Percentiles rank a stretch among this genome's conserved stretches.
Conservation (phyloP, 35 echinoderm and acorn worm genomes). For the Apostichopus californicus region DNA sequence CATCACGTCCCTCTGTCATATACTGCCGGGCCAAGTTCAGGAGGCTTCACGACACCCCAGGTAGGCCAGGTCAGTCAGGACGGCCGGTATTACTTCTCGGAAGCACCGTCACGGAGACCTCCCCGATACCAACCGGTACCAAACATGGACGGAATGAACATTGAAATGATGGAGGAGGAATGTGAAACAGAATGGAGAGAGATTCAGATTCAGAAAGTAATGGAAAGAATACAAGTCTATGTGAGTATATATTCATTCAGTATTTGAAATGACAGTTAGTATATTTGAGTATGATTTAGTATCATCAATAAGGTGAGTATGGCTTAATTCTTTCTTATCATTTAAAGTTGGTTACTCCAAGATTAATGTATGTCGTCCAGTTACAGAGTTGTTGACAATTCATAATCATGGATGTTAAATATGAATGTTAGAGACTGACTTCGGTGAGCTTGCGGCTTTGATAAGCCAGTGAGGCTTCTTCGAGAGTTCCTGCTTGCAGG, state of each 20-base stretch:
- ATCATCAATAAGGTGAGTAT: too few species aligned
- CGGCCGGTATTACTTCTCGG: slow-evolving; percentile 38
- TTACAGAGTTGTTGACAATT: too few species aligned
- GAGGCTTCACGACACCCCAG: neutral
- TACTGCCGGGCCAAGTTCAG: neutral
- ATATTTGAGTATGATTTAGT: too few species aligned
- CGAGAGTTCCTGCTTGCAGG: too few species aligned
- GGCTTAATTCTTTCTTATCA: too few species aligned
- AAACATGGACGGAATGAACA: neutral
- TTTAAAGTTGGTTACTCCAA: too few species aligned
- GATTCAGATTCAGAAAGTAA: slow-evolving; percentile 61
- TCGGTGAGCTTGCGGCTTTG: too few species aligned
- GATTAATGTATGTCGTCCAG: too few species aligned
- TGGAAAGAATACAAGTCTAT: slow-evolving; percentile 63
- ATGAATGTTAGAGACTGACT: too few species aligned
- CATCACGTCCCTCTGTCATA: neutral
- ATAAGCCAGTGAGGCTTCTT: too few species aligned
- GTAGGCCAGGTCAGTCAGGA: slow-evolving; percentile 44
- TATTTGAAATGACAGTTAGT: too few species aligned
- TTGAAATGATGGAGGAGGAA: slow-evolving; percentile 46
- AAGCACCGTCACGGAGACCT: neutral
- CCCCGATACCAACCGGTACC: neutral
- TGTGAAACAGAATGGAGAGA: slow-evolving; percentile 63
- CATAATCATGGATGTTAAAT: too few species aligned
- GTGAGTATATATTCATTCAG: slow-evolving; percentile 3